Evolutionary conservation across 1,140 invertebrate genomes (phyloP), one percentile per base, ranked within the genome.

Genomic region (Drosophila cardini): DNA sequence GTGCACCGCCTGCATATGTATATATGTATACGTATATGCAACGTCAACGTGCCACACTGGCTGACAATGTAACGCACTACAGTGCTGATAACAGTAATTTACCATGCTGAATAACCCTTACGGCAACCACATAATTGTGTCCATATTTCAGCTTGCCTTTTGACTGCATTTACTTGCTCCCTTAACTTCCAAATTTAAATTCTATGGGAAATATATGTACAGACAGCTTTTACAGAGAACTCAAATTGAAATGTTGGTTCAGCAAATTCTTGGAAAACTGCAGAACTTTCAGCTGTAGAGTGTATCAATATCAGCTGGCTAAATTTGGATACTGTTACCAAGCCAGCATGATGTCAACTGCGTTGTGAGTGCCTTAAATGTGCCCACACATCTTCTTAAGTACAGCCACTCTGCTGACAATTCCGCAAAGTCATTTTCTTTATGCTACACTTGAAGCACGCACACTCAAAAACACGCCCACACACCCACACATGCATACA

Each of bases 381-480:
- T 15, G 38, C 36, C 36, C 55, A 56, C 52, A 64, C 32, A 40
- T 43, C 53, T 13, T 9, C 36, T 57, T 36, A 72, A 65, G 69
- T 52, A 32, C 13, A 43, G 50, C 32, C 69, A 57, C 61, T 72
- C 52, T 40, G 15, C 61, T 50, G 63, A 68, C 70, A 50, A 50
- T 57, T 38, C 55, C 74, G 58, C 40, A 55, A 55, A 71, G 61
- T 56, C 68, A 46, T 61, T 56, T 72, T 7, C 43, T 67, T 34
- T 60, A 72, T 72, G 62, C 69, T 57, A 53, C 63, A 36, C 55
- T 68, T 32, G 32, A 52, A 50, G 38, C 71, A 61, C 45, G 26
- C 65, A 57, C 21, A 26, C 40, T 9, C 53, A n/a, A 45, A 34
- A 13, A 45, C 65, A 57, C 21, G 16, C 40, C 7, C 53, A n/a